Conservation (phyloP, 2,797 vertebrate species). For the Mico argentatus region DNA sequence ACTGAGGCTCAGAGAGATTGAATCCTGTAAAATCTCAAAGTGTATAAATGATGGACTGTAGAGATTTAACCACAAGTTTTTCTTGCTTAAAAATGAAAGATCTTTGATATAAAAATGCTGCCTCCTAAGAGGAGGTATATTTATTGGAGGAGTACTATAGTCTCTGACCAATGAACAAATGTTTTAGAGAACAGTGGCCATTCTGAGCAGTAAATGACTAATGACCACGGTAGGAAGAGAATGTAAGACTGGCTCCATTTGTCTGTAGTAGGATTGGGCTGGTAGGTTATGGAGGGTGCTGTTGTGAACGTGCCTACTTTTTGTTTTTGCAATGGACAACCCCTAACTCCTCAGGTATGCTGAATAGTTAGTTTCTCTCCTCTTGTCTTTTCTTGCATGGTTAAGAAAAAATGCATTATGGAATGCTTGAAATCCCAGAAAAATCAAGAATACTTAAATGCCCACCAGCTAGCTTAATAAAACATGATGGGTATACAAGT, state of each 20-base stretch:
- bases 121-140: not conserved
- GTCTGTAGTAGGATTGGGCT: not conserved
- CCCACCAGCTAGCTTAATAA: slow-evolving; percentile 52
- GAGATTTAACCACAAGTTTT: not conserved
- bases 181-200: not conserved
- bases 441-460: not conserved
- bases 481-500: not conserved
- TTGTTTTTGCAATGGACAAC: not conserved
- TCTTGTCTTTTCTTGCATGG: not conserved
- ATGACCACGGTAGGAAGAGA: not conserved
- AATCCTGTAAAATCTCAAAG: not conserved
- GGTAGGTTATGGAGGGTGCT: not conserved
- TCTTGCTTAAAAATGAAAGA: not conserved
- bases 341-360: not conserved
- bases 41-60: not conserved
- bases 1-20: not conserved
- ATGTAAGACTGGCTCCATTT: fast-evolving
- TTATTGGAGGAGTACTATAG: not conserved
- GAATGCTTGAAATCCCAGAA: slow-evolving; percentile 38
- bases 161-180: not conserved
- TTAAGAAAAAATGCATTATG: not conserved
- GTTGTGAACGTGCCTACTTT: fast-evolving
- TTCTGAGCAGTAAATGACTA: not conserved
- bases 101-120: not conserved
- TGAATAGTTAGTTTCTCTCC: not conserved